Evolutionary conservation across 1,140 invertebrate species (phyloP), one percentile per base, ranked within the genome.

Genomic region (Ooceraea biroi): DNA sequence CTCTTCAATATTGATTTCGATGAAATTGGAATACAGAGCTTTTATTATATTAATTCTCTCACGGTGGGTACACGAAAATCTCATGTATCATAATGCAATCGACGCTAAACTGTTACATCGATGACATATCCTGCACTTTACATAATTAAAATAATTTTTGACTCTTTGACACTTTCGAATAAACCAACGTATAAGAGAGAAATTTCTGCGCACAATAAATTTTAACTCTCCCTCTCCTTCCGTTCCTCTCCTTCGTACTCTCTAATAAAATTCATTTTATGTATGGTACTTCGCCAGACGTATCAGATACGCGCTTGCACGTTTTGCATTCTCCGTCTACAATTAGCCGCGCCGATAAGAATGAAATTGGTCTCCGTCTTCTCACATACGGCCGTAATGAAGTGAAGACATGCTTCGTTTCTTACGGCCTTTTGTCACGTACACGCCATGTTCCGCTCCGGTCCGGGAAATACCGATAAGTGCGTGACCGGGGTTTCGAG

Each of bases 21-120:
- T 58, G 25, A 80, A 80, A 80, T 80, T 80, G 76, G 25, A 80
- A 80, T 80, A 71, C 65, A 57, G 63, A 80, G 76, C 74, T 66
- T 77, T 77, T 52, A 77, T 66, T 71, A 71, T 71, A 80, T 71
- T 80, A 80, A 69, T 80, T 36, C 41, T 57, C 50, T 44, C 50
- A 27, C 52, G 22, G n/a, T 25, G 36, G n/a, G 46, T n/a, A n/a
- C 58, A 36, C 57, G 57, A 30, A 36, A 30, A 80, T 80, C 69
- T 71, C 27, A 17, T 17, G 48, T 58, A 80, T 80, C 66, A 80
- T 80, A 71, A 80, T 71, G 50, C 65, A 80, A 80, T 80, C 65
- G 76, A 44, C 30, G 41, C 65, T 36, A 44, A 71, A 57, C 65
- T 71, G 76, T 80, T 80, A 71, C 36, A 7, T 69, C 69, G 36